These are phyloP conservation scores for Engystomops pustulosus DNA, from an alignment of 2,113 vertebrate genomes.

Conservation along the genomic window DNA sequence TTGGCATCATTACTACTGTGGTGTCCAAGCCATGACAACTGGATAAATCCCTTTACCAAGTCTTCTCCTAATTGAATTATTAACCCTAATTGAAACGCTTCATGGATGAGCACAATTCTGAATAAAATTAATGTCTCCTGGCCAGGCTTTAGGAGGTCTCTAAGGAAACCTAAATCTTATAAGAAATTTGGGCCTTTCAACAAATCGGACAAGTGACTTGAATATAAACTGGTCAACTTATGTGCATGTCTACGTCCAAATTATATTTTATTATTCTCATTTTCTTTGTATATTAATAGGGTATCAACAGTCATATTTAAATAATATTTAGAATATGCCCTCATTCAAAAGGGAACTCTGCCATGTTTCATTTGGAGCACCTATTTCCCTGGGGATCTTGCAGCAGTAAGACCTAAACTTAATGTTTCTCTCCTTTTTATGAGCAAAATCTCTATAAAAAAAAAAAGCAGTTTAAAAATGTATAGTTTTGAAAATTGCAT, in stretches of 20 bases:
- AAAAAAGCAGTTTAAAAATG: too few species aligned
- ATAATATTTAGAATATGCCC: too few species aligned
- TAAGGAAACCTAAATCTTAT: background rate
- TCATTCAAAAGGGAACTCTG: too few species aligned
- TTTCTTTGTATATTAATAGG: background rate
- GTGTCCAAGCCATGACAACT: background rate
- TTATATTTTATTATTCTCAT: too few species aligned
- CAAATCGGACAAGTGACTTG: slow-evolving; percentile 1
- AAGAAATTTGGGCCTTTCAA: background rate
- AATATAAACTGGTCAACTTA: background rate
- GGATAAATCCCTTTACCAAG: background rate
- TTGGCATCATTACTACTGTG: background rate
- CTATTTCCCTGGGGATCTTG: too few species aligned
- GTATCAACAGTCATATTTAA: background rate
- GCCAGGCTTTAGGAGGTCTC: background rate
- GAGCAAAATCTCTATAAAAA: too few species aligned
- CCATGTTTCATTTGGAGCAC: too few species aligned
- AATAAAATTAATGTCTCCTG: slow-evolving; percentile 1
- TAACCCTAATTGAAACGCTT: slow-evolving; percentile 29
- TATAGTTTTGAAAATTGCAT: too few species aligned
- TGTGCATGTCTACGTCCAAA: too few species aligned
- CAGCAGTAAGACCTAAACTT: too few species aligned
- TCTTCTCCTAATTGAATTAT: background rate
- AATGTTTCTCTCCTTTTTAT: too few species aligned
- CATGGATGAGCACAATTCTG: slow-evolving; percentile 20